A percentile compares a stretch with the other conserved stretches of the same genome.
Conservation (phyloP, 2,797 vertebrate species). For the Fringilla coelebs region DNA sequence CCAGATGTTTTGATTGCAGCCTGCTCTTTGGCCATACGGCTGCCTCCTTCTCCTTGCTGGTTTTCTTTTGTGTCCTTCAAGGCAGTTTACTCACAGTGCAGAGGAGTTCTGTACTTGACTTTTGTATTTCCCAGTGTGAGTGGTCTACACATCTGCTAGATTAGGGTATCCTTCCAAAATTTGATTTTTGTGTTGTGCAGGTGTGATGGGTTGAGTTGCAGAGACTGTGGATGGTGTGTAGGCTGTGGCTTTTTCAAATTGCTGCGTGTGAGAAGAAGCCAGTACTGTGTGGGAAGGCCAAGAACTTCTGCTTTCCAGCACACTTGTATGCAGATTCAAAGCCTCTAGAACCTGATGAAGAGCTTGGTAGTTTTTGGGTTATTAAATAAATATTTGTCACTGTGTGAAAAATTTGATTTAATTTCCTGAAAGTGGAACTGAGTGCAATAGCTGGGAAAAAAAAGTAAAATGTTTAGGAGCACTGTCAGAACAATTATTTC, state of each 20-base stretch:
- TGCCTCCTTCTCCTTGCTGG: neutral
- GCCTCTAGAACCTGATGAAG: neutral
- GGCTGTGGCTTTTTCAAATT: neutral
- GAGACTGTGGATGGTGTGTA: neutral
- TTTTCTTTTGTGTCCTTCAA: neutral
- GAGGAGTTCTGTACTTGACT: neutral
- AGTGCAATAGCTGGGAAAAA: neutral
- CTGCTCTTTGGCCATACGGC: neutral
- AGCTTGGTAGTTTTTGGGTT: neutral
- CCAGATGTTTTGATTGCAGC: neutral
- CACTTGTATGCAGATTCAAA: neutral
- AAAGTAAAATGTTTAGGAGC: neutral
- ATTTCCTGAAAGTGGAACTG: neutral
- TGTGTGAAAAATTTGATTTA: neutral
- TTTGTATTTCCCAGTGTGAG: neutral
- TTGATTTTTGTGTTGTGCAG: neutral
- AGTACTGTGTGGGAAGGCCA: neutral
- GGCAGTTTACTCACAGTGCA: neutral
- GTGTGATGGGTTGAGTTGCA: neutral
- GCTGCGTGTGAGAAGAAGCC: accelerated
- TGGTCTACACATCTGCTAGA: neutral
- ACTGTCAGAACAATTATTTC: neutral
- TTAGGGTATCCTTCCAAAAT: neutral
- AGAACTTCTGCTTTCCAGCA: neutral
- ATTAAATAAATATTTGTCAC: neutral